Conservation (phyloP, 2,113 vertebrate species). For the Ptilonorhynchus violaceus region DNA sequence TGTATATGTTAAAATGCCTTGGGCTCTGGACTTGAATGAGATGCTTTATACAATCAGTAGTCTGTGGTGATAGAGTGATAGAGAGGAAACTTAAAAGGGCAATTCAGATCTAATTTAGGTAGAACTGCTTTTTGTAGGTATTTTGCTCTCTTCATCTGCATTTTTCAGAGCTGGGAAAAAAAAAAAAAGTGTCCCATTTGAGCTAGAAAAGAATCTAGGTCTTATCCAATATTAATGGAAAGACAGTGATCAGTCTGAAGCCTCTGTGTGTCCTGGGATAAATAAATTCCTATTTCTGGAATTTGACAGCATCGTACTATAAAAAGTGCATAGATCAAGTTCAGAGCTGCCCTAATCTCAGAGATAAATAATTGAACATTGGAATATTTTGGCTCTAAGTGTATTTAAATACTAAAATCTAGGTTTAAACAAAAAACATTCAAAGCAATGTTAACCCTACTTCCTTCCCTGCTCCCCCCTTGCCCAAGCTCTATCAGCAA, state of each 20-base stretch:
- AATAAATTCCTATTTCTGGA: background rate
- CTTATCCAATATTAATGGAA: constrained; percentile 1
- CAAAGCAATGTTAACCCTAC: background rate
- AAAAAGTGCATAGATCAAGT: background rate
- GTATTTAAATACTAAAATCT: background rate
- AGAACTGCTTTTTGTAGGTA: background rate
- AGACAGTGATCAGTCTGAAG: background rate
- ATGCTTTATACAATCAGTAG: background rate
- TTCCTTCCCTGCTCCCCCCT: background rate
- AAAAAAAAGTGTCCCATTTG: background rate
- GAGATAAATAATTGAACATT: background rate
- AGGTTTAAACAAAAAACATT: background rate
- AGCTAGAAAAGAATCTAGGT: background rate
- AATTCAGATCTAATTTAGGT: background rate
- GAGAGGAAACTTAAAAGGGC: background rate
- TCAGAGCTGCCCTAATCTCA: background rate
- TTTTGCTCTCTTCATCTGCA: background rate
- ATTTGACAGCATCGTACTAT: background rate
- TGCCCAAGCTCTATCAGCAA: background rate
- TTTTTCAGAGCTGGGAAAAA: background rate
- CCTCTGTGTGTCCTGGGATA: background rate
- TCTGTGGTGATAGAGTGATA: background rate
- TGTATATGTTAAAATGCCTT: background rate
- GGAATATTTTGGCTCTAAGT: background rate
- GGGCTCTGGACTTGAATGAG: background rate